Percentiles rank a stretch among this genome's conserved stretches.
These are phyloP conservation scores for Heteromyza rotundicornis DNA, from an alignment of 2,888 invertebrate genomes.

Conservation along the genomic window DNA sequence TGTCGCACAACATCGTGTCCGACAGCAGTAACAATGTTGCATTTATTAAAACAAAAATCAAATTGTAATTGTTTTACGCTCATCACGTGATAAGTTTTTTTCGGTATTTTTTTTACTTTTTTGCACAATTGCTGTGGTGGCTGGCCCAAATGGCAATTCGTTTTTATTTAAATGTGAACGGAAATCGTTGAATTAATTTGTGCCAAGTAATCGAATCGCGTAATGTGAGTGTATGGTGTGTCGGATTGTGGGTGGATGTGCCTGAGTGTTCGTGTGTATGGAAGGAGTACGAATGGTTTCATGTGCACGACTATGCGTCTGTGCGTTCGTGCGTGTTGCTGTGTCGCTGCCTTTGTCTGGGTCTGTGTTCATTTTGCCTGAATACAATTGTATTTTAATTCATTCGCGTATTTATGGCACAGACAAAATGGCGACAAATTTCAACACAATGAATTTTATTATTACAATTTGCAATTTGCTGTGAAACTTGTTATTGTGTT, in stretches of 20 bases:
- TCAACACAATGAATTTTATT: constrained; percentile 44
- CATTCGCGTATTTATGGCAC: constrained; percentile 3
- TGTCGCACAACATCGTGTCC: not conserved
- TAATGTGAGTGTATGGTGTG: constrained; percentile 10
- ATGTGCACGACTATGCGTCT: not conserved
- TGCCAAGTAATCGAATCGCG: constrained; percentile 16
- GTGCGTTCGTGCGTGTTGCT: not conserved
- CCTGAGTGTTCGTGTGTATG: not conserved
- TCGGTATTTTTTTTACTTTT: constrained; percentile 35
- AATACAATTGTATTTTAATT: too few species aligned
- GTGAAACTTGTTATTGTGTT: too few species aligned
- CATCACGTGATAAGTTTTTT: constrained; percentile 28
- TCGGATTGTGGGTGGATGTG: not conserved
- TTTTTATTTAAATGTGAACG: constrained; percentile 1
- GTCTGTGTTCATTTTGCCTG: too few species aligned
- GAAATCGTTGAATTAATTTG: constrained; percentile 19
- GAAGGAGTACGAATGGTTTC: too few species aligned
- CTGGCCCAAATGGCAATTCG: not conserved
- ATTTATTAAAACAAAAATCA: constrained; percentile 7
- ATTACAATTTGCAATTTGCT: not conserved
- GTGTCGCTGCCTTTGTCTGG: too few species aligned
- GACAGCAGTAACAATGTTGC: not conserved
- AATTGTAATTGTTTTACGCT: constrained; percentile 47
- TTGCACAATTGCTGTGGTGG: not conserved
- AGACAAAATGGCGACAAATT: constrained; percentile 44